Evolutionary conservation across 2,888 invertebrate species (phyloP).

Genomic region (Rhagophthalmus giganteus): DNA sequence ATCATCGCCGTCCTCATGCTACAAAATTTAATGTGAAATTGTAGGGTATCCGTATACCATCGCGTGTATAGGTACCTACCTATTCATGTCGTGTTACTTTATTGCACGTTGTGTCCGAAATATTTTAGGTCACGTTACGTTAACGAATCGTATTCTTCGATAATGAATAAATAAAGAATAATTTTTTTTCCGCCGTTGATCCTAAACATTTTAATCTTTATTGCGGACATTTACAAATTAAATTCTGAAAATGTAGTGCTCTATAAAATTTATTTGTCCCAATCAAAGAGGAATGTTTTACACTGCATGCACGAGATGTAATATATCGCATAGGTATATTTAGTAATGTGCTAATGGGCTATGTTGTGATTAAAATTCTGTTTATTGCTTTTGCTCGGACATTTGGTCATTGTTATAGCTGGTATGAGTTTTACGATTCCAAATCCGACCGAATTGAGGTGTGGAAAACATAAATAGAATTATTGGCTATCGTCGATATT

Average conservation of each 20-base stretch:
- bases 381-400: slow-evolving; percentile 52
- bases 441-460: slow-evolving; percentile 46
- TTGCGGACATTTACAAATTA: slow-evolving; percentile 16
- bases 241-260: slow-evolving; percentile 16
- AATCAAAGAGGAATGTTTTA: slow-evolving; percentile 54
- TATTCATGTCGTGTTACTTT: slow-evolving; percentile 35
- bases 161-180: too few species aligned
- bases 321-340: slow-evolving; percentile 51
- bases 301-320: slow-evolving; percentile 51
- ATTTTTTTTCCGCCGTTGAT: slow-evolving; percentile 19
- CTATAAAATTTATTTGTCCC: slow-evolving; percentile 50
- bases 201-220: slow-evolving; percentile 21
- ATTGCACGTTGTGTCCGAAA: slow-evolving; percentile 28
- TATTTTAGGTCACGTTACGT: too few species aligned
- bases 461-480: slow-evolving; percentile 53
- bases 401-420: slow-evolving; percentile 48
- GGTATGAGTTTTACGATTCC: slow-evolving; percentile 50
- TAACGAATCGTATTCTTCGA: too few species aligned
- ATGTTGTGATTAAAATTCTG: slow-evolving; percentile 56
- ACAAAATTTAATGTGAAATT: slow-evolving; percentile 49
- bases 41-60: too few species aligned
- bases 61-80: slow-evolving; percentile 38
- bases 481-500: slow-evolving; percentile 55
- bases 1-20: slow-evolving; percentile 49
- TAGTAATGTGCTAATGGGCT: slow-evolving; percentile 56